These are phyloP conservation scores for Drosophila basisetae DNA, from an alignment of 2,888 invertebrate genomes.

Conservation along the genomic window DNA sequence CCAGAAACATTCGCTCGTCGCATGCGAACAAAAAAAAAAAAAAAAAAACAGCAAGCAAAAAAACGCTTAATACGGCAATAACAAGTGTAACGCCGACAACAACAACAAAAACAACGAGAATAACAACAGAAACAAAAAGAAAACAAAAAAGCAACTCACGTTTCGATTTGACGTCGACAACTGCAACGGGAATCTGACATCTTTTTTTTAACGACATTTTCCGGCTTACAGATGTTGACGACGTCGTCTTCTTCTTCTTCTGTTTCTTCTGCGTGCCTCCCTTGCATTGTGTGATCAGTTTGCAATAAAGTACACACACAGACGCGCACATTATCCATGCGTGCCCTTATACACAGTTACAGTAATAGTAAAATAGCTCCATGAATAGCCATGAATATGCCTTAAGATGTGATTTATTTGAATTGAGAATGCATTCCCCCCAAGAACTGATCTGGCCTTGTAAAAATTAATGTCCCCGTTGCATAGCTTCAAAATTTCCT, in stretches of 20 bases:
- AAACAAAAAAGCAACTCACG: conserved; percentile 15
- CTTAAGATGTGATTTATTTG: neutral
- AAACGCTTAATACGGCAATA: conserved; percentile 22
- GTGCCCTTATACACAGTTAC: conserved; percentile 12
- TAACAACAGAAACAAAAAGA: neutral
- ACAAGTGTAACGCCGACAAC: conserved; percentile 22
- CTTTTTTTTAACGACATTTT: conserved; percentile 34
- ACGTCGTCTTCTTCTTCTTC: neutral
- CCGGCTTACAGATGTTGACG: conserved; percentile 27
- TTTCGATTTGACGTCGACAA: conserved; percentile 17
- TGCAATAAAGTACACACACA: conserved; percentile 18
- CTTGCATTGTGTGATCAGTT: conserved; percentile 10
- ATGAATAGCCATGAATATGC: neutral
- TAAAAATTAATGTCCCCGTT: neutral
- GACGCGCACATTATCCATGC: conserved; percentile 5
- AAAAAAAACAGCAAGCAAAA: neutral
- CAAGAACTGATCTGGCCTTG: neutral
- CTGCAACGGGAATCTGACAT: conserved; percentile 20
- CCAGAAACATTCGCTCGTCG: conserved; percentile 39
- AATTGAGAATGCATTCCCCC: neutral
- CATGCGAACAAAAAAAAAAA: conserved; percentile 8
- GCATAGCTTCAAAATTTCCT: neutral
- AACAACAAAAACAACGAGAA: neutral
- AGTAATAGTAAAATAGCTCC: no score
- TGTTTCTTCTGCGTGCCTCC: neutral